Evolutionary conservation across 2,888 invertebrate genomes (phyloP).

Genomic region (Lapara coniferarum): DNA sequence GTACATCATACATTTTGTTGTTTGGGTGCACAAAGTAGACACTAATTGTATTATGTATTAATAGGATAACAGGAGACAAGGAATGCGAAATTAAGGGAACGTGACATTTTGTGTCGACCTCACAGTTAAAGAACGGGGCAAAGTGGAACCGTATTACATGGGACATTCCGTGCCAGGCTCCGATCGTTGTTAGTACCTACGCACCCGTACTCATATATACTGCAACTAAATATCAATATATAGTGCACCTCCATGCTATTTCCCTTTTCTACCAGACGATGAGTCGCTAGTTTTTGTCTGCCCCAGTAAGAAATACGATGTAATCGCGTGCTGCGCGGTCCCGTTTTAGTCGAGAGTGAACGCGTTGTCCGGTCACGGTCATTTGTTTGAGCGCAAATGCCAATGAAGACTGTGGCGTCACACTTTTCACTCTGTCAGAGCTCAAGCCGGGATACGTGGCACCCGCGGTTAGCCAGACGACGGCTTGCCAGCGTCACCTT

Average conservation of each 20-base stretch:
- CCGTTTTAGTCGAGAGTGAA: slow-evolving; percentile 68
- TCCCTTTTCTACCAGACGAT: slow-evolving; percentile 46
- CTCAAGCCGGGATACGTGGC: slow-evolving; percentile 44
- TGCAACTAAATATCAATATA: slow-evolving; percentile 49
- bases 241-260: slow-evolving; percentile 38
- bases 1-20: neutral
- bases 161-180: slow-evolving; percentile 74
- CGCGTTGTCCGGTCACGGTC: slow-evolving; percentile 68
- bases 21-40: neutral
- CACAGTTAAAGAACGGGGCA: slow-evolving; percentile 62
- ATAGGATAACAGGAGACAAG: neutral
- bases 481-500: slow-evolving; percentile 38
- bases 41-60: neutral
- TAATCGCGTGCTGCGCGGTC: slow-evolving; percentile 50
- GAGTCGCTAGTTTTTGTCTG: slow-evolving; percentile 31
- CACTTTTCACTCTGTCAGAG: slow-evolving; percentile 50
- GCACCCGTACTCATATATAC: slow-evolving; percentile 61
- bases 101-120: slow-evolving; percentile 58
- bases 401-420: slow-evolving; percentile 54
- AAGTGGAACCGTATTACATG: slow-evolving; percentile 58
- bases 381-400: slow-evolving; percentile 54
- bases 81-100: slow-evolving; percentile 26
- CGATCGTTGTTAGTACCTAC: slow-evolving; percentile 61
- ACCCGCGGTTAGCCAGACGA: slow-evolving; percentile 30
- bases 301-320: slow-evolving; percentile 43